phyloP scores from a whole-genome alignment of 1,140 invertebrate species.

The Musca domestica region DNA sequence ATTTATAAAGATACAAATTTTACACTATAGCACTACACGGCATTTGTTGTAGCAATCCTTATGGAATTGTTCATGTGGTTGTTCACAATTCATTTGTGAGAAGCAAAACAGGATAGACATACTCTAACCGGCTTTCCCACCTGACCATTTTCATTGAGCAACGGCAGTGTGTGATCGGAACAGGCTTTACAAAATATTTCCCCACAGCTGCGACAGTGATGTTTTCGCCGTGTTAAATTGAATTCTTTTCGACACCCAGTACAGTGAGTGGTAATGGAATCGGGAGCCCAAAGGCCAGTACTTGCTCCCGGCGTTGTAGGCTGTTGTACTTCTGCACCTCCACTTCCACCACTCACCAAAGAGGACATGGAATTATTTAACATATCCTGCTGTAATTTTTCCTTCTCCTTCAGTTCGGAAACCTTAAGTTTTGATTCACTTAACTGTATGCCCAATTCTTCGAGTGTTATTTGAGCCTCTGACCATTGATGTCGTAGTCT shows the following conservation, averaged over 20 bases:
- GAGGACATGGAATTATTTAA: constrained; percentile 47
- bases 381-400: constrained; percentile 57
- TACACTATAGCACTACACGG: no score
- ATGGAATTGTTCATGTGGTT: neutral
- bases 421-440: constrained; percentile 87
- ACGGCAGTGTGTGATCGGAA: constrained; percentile 87
- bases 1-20: no score
- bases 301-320: constrained; percentile 38
- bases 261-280: constrained; percentile 81
- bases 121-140: constrained; percentile 87
- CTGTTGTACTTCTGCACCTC: constrained; percentile 24
- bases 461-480: constrained; percentile 89
- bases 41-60: constrained; percentile 3
- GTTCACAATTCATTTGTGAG: constrained; percentile 33
- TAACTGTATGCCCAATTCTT: constrained; percentile 89
- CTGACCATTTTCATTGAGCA: constrained; percentile 60
- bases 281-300: constrained; percentile 80
- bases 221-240: constrained; percentile 87
- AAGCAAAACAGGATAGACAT: constrained; percentile 77
- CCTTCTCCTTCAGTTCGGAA: constrained; percentile 77
- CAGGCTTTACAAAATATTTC: constrained; percentile 92
- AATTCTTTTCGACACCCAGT: constrained; percentile 86
- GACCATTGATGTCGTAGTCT: constrained; percentile 72
- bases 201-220: constrained; percentile 92
- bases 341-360: constrained; percentile 29